A percentile compares a stretch with the other conserved stretches of the same genome.
Conservation (phyloP, 2,113 vertebrate species). For the Formicarius rufipectus region DNA sequence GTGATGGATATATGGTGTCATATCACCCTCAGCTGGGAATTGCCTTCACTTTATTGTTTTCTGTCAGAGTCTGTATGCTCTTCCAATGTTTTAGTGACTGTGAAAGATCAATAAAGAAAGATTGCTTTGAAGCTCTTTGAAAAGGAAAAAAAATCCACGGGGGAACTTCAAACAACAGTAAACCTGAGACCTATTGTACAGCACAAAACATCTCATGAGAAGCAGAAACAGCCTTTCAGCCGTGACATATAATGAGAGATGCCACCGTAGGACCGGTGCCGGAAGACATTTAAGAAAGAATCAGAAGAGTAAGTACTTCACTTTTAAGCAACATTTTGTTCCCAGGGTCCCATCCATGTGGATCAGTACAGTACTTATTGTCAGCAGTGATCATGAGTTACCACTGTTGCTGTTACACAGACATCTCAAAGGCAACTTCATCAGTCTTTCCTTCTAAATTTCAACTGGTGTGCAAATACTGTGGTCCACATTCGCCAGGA, state of each 20-base stretch:
- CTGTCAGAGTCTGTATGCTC: background rate
- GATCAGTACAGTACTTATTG: background rate
- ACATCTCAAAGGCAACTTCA: background rate
- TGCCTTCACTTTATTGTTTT: slow-evolving; percentile 6
- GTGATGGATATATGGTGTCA: background rate
- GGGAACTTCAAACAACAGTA: slow-evolving; percentile 10
- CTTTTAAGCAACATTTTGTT: background rate
- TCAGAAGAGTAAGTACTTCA: background rate
- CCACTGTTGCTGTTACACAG: background rate
- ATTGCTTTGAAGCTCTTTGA: slow-evolving; percentile 13
- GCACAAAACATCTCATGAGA: background rate
- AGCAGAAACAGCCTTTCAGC: background rate
- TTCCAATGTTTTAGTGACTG: background rate
- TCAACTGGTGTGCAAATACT: background rate
- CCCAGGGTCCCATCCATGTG: background rate
- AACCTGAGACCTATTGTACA: slow-evolving; percentile 3
- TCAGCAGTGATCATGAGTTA: background rate
- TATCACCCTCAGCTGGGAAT: background rate
- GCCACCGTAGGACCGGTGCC: background rate
- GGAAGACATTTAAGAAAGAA: background rate
- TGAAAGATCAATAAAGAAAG: background rate
- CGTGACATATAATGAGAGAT: background rate
- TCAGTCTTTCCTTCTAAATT: background rate
- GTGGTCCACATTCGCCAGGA: background rate
- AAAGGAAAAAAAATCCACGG: background rate